Evolutionary conservation across 2,113 vertebrate genomes (phyloP).

Genomic region (Sander vitreus): DNA sequence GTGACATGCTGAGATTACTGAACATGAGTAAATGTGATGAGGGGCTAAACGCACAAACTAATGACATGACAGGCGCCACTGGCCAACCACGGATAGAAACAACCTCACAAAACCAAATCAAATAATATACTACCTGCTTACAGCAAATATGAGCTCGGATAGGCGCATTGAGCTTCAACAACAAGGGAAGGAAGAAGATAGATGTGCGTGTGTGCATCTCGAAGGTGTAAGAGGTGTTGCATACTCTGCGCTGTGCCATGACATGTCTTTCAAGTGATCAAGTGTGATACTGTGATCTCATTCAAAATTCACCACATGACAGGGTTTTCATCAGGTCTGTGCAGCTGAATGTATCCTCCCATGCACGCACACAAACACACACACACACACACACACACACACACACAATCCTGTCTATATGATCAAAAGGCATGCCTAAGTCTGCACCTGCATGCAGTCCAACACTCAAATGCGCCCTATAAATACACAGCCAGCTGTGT

Average conservation of each 20-base stretch:
- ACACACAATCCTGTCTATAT: constrained; percentile 17
- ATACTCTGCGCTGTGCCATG: neutral
- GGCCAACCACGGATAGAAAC: neutral
- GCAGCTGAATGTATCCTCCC: constrained; percentile 28
- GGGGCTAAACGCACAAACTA: constrained; percentile 35
- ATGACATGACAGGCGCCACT: constrained; percentile 33
- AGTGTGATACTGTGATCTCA: constrained; percentile 17
- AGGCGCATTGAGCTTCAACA: neutral
- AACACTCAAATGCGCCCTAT: constrained; percentile 37
- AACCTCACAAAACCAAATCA: neutral
- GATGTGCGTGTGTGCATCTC: constrained; percentile 13
- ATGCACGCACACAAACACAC: constrained; percentile 7
- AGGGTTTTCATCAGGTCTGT: constrained; percentile 33
- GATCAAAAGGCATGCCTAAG: constrained; percentile 51
- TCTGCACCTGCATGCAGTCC: constrained; percentile 39
- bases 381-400: constrained; percentile 4
- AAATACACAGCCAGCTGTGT: constrained; percentile 50
- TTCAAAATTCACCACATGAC: constrained; percentile 49
- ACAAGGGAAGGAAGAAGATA: neutral
- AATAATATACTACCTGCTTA: neutral
- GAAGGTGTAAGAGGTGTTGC: constrained; percentile 12
- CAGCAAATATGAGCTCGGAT: neutral
- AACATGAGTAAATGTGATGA: constrained; percentile 62
- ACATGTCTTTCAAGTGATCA: constrained; percentile 34
- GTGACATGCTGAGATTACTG: constrained; percentile 63